phyloP scores from a whole-genome alignment of 2,113 vertebrate species.

The Ursus arctos region DNA sequence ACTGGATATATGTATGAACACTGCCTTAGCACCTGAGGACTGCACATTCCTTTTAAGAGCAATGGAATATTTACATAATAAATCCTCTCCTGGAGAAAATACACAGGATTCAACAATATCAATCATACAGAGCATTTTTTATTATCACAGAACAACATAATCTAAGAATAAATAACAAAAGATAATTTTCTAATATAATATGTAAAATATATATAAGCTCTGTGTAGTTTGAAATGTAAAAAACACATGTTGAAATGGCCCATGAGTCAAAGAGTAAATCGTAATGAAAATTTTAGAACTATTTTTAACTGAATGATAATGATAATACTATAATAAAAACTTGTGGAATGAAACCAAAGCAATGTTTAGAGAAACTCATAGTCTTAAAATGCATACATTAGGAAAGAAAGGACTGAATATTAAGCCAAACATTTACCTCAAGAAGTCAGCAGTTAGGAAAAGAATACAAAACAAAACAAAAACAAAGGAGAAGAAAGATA shows the following conservation, averaged over 20 bases:
- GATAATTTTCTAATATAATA: background rate
- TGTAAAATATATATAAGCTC: background rate
- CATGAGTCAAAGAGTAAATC: background rate
- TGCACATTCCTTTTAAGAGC: background rate
- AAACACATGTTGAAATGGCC: background rate
- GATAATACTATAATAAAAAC: background rate
- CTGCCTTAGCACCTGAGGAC: background rate
- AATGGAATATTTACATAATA: background rate
- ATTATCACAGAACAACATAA: conserved; percentile 8
- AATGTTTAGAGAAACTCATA: background rate
- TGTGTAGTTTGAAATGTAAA: background rate
- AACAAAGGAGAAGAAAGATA: background rate
- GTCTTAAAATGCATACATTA: background rate
- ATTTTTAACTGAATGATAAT: conserved; percentile 15
- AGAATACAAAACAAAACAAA: background rate
- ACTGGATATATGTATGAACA: background rate
- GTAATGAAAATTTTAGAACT: background rate
- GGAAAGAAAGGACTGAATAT: background rate
- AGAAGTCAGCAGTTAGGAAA: background rate
- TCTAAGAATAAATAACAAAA: background rate
- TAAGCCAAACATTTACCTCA: background rate
- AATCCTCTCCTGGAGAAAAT: background rate
- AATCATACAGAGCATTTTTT: background rate
- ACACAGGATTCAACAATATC: background rate
- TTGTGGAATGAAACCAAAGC: background rate